phyloP scores from a whole-genome alignment of 2,888 invertebrate genomes.

The Hypena proboscidalis region DNA sequence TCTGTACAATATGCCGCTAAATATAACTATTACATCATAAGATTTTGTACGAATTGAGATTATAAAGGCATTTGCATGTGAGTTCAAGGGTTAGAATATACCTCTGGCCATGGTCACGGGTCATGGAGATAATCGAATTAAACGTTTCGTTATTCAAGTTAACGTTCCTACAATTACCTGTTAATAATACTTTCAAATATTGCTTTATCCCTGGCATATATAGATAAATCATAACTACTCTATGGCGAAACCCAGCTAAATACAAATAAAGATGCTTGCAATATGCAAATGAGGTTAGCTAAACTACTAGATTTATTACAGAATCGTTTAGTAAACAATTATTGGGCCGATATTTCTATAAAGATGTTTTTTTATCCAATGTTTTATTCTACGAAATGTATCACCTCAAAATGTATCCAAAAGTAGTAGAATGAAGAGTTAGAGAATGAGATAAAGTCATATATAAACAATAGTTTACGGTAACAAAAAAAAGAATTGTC shows the following conservation, averaged over 20 bases:
- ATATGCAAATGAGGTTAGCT: slow-evolving; percentile 8
- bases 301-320: slow-evolving; percentile 8
- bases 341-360: too few species aligned
- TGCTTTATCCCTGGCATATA: slow-evolving; percentile 21
- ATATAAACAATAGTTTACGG: too few species aligned
- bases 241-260: slow-evolving; percentile 19
- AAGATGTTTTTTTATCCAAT: too few species aligned
- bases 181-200: slow-evolving; percentile 11
- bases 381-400: too few species aligned
- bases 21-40: slow-evolving; percentile 5
- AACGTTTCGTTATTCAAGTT: slow-evolving; percentile 2
- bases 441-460: too few species aligned
- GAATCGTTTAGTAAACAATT: too few species aligned
- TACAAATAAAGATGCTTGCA: background rate
- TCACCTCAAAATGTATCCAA: too few species aligned
- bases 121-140: slow-evolving; percentile 18
- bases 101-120: slow-evolving; percentile 20
- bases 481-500: too few species aligned
- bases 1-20: background rate
- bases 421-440: too few species aligned
- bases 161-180: slow-evolving; percentile 10
- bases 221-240: slow-evolving; percentile 13
- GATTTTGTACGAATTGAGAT: background rate
- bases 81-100: slow-evolving; percentile 22
- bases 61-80: slow-evolving; percentile 8